These are phyloP conservation scores for Bradypodion ventrale DNA, from an alignment of 2,797 vertebrate genomes.

Conservation along the genomic window DNA sequence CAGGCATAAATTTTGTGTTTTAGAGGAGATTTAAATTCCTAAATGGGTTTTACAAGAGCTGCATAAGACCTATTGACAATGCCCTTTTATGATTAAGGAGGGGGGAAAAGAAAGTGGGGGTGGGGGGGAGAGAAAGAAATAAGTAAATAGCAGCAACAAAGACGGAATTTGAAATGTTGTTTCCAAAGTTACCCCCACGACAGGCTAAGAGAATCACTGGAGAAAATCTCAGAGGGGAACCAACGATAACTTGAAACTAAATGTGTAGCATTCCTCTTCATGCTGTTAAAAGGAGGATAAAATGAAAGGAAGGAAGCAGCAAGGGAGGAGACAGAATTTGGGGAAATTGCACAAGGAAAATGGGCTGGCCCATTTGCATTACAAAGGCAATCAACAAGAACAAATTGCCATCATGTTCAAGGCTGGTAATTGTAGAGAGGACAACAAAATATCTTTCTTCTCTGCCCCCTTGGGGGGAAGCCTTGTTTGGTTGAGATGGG, in stretches of 20 bases:
- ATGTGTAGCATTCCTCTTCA: conserved; percentile 70
- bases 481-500: conserved; percentile 44
- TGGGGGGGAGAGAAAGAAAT: no score
- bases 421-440: conserved; percentile 73
- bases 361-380: conserved; percentile 75
- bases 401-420: conserved; percentile 77
- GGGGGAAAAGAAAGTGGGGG: no score
- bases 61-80: conserved; percentile 71
- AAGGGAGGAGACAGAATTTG: no score
- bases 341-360: conserved; percentile 28
- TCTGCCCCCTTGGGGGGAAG: conserved; percentile 49
- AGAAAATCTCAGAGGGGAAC: conserved; percentile 54
- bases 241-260: conserved; percentile 71
- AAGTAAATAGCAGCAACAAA: conserved; percentile 72
- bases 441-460: conserved; percentile 73
- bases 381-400: conserved; percentile 81
- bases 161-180: conserved; percentile 64
- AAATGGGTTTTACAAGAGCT: conserved; percentile 70
- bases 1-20: conserved; percentile 63
- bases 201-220: conserved; percentile 52
- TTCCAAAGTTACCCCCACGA: conserved; percentile 39
- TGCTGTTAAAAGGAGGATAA: not conserved
- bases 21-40: conserved; percentile 71
- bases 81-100: conserved; percentile 68
- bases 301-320: conserved; percentile 12